Evolutionary conservation across 2,797 vertebrate species (phyloP), one percentile per base, ranked within the genome.

Genomic region (Phyllotis vaccarum): DNA sequence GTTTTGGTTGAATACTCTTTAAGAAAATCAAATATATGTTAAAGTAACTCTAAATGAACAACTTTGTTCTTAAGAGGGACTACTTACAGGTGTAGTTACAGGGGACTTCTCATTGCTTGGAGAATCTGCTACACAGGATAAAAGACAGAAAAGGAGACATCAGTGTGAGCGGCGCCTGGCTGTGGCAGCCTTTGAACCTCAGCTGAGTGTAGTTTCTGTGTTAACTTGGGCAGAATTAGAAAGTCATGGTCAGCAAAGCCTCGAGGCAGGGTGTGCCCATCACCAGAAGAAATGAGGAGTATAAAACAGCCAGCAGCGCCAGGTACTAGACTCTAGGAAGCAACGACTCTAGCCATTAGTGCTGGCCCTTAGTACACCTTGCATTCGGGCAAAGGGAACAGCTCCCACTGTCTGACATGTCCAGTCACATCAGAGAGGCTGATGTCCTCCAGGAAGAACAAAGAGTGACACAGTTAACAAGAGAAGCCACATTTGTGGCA

Each of bases 21-120:
- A 64, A 94, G 74, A 16, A 43, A 79, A 89, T 80, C 17, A 85
- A 90, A 76, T 49, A 27, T 40, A 80, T 46, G 70, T 56, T 72
- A 86, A 94, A 91, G 86, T 37, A 68, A 83, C 64, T 81, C 27
- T 49, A 34, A 62, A 66, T 8, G 24, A 17, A 58, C 17, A 5
- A 56, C 19, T 43, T 66, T 70, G n/a, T 17, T 87, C 78, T 56
- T 78, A 74, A 89, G 56, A 64, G 64, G 79, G 74, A 31, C 81
- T 92, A 97, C 97, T 97, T 94, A 98, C 97, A 34, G 97, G 97
- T 34, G 87, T 98, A 97, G 98, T 98, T 90, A 97, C 98, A 19
- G 98, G 98, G 89, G 98, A 98, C 96, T 98, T 98, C 85, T 98
- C 98, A 95, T 94, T 97, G 95, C 92, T 97, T 68, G 98, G 98